These are phyloP conservation scores for Nesogale talazaci DNA, from an alignment of 2,113 vertebrate genomes.

Conservation along the genomic window DNA sequence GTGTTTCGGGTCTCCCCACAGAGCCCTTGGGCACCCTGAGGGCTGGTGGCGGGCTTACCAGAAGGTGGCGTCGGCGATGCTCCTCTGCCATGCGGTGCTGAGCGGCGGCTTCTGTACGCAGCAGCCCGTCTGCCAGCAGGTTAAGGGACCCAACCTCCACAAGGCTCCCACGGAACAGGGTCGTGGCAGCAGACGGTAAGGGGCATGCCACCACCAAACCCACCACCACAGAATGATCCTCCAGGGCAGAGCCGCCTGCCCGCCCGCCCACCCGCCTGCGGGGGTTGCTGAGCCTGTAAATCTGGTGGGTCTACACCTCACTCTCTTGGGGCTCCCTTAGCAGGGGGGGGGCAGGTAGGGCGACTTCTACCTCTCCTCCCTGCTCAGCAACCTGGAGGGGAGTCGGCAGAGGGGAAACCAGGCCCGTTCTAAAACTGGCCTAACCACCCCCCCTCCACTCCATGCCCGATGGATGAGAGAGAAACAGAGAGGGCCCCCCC, in stretches of 20 bases:
- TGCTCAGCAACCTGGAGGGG: too few relatives aligned
- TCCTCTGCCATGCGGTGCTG: conserved; percentile 81
- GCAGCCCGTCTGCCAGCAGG: conserved; percentile 84
- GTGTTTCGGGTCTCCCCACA: background rate
- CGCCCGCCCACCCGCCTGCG: too few relatives aligned
- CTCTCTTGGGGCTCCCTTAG: too few relatives aligned
- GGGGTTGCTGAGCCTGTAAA: too few relatives aligned
- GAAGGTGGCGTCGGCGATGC: conserved; percentile 80
- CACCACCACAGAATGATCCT: too few relatives aligned
- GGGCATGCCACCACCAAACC: background rate
- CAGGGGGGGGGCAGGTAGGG: background rate
- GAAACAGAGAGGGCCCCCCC: background rate
- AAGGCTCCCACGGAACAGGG: background rate
- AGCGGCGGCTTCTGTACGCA: conserved; percentile 82
- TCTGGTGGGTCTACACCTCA: too few relatives aligned
- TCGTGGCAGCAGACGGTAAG: background rate
- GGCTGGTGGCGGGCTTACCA: conserved; percentile 86
- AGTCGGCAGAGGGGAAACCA: background rate
- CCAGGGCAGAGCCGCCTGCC: too few relatives aligned
- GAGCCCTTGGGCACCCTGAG: rapidly evolving
- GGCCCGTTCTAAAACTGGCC: background rate
- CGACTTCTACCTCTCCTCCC: background rate
- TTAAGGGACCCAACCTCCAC: conserved; percentile 78
- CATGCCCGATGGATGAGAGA: background rate
- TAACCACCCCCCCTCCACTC: background rate